These are phyloP conservation scores for Chelonoidis abingdonii DNA, from an alignment of 2,113 vertebrate genomes.

Conservation along the genomic window DNA sequence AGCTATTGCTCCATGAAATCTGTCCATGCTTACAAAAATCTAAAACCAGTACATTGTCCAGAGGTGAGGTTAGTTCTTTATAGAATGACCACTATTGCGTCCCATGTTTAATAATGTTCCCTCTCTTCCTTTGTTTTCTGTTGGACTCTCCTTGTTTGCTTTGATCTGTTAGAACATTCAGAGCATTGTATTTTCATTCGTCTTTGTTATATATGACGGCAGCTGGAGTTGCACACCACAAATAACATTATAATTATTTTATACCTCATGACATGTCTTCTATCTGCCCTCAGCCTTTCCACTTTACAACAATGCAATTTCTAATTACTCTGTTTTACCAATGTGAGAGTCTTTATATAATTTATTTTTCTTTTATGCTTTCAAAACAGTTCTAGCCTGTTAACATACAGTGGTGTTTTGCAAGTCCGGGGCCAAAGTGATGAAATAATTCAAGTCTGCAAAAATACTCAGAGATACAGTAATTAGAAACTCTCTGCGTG, in stretches of 20 bases:
- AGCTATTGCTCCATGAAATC: not conserved
- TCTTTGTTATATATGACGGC: not conserved
- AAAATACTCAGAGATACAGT: not conserved
- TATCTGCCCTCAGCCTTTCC: not conserved
- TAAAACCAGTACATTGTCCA: not conserved
- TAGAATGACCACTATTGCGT: not conserved
- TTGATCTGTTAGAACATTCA: not conserved
- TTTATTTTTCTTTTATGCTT: not conserved
- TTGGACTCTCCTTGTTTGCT: not conserved
- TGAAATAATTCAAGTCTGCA: not conserved
- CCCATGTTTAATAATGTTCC: not conserved
- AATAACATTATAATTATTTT: not conserved
- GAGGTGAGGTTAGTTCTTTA: not conserved
- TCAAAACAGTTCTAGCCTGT: not conserved
- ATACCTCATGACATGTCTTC: not conserved
- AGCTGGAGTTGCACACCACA: not conserved
- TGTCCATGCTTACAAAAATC: not conserved
- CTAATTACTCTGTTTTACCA: not conserved
- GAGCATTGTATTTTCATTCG: not conserved
- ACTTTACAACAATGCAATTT: not conserved
- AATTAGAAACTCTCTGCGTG: not conserved
- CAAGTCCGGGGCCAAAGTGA: accelerated
- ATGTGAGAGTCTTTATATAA: not conserved
- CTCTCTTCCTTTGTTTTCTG: not conserved
- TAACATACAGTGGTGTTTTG: not conserved